Conservation (phyloP, 2,888 invertebrate species). For the Drosophila limbata region DNA sequence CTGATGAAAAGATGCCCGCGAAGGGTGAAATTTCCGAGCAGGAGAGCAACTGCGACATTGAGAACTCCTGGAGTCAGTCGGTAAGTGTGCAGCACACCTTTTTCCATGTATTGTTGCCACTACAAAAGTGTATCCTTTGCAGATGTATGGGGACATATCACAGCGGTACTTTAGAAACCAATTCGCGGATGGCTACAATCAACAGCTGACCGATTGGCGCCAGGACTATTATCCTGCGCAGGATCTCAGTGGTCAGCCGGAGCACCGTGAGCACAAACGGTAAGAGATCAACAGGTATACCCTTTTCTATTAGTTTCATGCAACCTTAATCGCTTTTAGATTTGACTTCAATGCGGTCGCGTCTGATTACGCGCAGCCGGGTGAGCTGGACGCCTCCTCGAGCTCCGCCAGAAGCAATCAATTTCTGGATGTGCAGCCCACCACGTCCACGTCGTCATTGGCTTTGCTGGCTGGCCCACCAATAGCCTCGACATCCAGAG, state of each 20-base stretch:
- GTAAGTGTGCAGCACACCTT: conserved; percentile 83
- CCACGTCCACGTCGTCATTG: conserved; percentile 72
- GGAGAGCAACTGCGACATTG: conserved; percentile 93
- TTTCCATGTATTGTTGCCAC: neutral
- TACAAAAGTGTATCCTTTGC: neutral
- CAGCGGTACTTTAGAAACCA: conserved; percentile 81
- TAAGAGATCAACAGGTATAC: conserved; percentile 26
- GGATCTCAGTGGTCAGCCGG: conserved; percentile 78
- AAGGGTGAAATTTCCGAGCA: conserved; percentile 94
- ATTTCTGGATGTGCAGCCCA: conserved; percentile 59
- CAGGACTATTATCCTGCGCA: conserved; percentile 83
- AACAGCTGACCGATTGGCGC: conserved; percentile 81
- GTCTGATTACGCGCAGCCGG: conserved; percentile 50
- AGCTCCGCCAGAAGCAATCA: conserved; percentile 48
- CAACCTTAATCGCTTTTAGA: conserved; percentile 23
- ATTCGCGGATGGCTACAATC: conserved; percentile 77
- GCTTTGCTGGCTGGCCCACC: conserved; percentile 82
- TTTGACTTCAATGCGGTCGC: conserved; percentile 65
- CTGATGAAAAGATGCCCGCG: conserved; percentile 95
- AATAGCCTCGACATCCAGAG: conserved; percentile 69
- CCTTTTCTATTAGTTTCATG: neutral
- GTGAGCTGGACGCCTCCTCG: conserved; percentile 45
- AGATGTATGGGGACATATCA: conserved; percentile 84
- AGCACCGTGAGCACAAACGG: conserved; percentile 73
- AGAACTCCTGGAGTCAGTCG: conserved; percentile 89